A percentile compares a stretch with the other conserved stretches of the same genome.
Conservation (phyloP, 2,888 invertebrate species). For the Taphrorychus bicolor region DNA sequence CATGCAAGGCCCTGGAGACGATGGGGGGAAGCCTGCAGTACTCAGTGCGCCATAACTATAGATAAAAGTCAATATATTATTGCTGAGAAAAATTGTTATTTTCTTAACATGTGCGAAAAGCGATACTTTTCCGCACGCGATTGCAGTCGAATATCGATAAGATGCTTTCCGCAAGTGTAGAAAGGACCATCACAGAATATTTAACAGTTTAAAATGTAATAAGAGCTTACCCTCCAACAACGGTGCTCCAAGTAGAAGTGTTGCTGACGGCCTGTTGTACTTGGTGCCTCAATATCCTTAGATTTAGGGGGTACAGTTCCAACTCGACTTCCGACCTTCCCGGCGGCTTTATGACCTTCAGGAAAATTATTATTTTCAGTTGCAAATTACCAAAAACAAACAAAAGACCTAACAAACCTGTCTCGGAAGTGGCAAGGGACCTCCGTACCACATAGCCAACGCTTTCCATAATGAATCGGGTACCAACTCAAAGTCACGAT, state of each 20-base stretch:
- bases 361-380: conserved; percentile 8
- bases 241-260: conserved; percentile 53
- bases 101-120: too few species aligned
- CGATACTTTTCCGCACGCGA: too few species aligned
- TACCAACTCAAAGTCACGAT: conserved; percentile 84
- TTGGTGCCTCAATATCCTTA: conserved; percentile 78
- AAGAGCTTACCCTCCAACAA: conserved; percentile 55
- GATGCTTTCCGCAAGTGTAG: too few species aligned
- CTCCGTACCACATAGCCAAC: conserved; percentile 81
- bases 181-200: too few species aligned
- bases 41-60: conserved; percentile 59
- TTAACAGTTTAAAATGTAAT: too few species aligned
- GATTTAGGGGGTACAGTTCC: conserved; percentile 82
- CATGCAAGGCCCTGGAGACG: conserved; percentile 62
- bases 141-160: too few species aligned
- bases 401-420: conserved; percentile 59
- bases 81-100: too few species aligned
- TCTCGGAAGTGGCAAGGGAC: conserved; percentile 78
- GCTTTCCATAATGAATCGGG: conserved; percentile 90
- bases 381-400: neutral
- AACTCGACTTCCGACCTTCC: conserved; percentile 72
- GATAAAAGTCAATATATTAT: too few species aligned
- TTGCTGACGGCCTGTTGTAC: conserved; percentile 54
- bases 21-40: conserved; percentile 60
- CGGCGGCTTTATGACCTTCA: conserved; percentile 71